Evolutionary conservation across 2,888 invertebrate species (phyloP).

Genomic region (Hydropsyche betteni): DNA sequence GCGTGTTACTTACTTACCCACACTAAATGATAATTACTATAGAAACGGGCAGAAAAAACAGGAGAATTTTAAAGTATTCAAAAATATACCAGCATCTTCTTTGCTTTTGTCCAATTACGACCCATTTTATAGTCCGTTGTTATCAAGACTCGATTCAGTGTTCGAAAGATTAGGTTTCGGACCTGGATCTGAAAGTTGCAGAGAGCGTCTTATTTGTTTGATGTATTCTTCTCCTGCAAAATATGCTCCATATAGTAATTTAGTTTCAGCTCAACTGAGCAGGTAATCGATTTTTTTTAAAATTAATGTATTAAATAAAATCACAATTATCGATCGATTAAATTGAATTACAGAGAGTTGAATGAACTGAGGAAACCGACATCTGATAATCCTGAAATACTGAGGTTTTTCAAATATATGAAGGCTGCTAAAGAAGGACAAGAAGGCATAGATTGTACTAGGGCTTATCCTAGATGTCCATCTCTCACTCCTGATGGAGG

Average conservation of each 20-base stretch:
- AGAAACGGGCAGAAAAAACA: constrained; percentile 64
- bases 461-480: constrained; percentile 73
- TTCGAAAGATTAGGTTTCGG: constrained; percentile 76
- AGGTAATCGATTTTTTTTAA: constrained; percentile 65
- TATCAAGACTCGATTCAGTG: constrained; percentile 85
- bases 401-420: constrained; percentile 91
- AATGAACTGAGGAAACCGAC: constrained; percentile 87
- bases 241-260: constrained; percentile 88
- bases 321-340: not conserved
- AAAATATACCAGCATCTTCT: constrained; percentile 85
- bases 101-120: constrained; percentile 86
- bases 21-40: constrained; percentile 71
- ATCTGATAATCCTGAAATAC: constrained; percentile 85
- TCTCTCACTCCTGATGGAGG: constrained; percentile 70
- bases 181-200: constrained; percentile 73
- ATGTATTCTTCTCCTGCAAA: constrained; percentile 90
- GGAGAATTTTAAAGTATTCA: constrained; percentile 83
- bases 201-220: constrained; percentile 84
- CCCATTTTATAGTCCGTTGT: constrained; percentile 87
- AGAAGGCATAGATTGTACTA: constrained; percentile 78
- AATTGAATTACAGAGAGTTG: constrained; percentile 71
- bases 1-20: constrained; percentile 70
- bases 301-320: not conserved
- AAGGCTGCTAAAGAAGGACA: constrained; percentile 88
- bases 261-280: constrained; percentile 87